Evolutionary conservation across 2,888 invertebrate species (phyloP).

Genomic region (Dolichomitus sp.): DNA sequence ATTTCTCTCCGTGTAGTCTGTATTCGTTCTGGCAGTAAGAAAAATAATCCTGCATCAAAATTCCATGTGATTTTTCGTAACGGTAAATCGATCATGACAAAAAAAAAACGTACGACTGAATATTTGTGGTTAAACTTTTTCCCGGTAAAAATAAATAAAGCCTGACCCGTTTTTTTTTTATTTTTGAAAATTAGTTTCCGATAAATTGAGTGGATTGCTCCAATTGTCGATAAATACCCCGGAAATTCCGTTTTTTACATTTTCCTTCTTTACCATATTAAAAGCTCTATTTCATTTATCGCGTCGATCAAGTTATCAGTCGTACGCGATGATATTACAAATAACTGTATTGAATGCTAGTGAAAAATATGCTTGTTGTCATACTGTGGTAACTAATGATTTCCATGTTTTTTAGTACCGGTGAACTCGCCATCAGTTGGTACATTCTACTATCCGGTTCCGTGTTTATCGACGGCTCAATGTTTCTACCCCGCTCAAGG

Average conservation of each 20-base stretch:
- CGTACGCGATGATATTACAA: not conserved
- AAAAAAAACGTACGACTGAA: not conserved
- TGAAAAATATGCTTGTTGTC: not conserved
- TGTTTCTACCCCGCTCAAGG: slow-evolving; percentile 94
- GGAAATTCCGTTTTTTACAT: not conserved
- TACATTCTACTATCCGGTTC: slow-evolving; percentile 94
- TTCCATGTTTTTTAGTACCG: slow-evolving; percentile 89
- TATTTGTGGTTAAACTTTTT: not conserved
- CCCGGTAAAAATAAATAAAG: no score
- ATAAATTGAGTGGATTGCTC: slow-evolving; percentile 32
- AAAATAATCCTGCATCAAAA: not conserved
- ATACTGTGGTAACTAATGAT: not conserved
- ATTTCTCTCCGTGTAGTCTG: no score
- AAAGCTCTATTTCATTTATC: not conserved
- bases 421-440: slow-evolving; percentile 94
- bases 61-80: no score
- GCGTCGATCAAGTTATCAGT: slow-evolving; percentile 9
- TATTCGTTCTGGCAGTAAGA: not conserved
- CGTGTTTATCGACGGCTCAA: slow-evolving; percentile 94
- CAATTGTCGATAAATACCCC: not conserved
- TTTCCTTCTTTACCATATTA: not conserved
- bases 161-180: no score
- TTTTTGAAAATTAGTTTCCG: not conserved
- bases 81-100: no score
- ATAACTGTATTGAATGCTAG: not conserved